Percentiles rank a stretch among this genome's conserved stretches.
Evolutionary conservation across 2,113 vertebrate genomes (phyloP).

Genomic region (Antigone vipio): DNA sequence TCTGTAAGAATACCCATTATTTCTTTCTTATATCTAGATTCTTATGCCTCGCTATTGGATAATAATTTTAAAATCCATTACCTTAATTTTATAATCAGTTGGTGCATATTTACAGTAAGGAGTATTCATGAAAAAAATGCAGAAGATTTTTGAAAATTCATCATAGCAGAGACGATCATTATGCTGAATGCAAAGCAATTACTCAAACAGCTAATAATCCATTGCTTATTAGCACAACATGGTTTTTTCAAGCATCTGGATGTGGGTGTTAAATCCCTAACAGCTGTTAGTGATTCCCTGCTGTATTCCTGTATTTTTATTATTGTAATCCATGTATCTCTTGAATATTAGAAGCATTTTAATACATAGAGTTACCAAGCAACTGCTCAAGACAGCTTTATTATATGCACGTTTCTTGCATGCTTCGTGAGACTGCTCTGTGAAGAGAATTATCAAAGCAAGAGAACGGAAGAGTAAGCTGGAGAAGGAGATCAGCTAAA

Average conservation of each 20-base stretch:
- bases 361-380: conserved; percentile 35
- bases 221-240: conserved; percentile 5
- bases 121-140: background rate
- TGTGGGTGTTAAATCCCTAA: conserved; percentile 38
- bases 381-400: conserved; percentile 28
- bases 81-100: background rate
- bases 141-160: background rate
- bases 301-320: conserved; percentile 14
- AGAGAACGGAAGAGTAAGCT: background rate
- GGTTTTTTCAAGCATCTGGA: conserved; percentile 33
- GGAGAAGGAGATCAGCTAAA: background rate
- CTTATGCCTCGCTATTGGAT: background rate
- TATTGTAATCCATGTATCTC: conserved; percentile 11
- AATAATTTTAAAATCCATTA: background rate
- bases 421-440: background rate
- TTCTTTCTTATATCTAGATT: background rate
- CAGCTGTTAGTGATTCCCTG: conserved; percentile 49
- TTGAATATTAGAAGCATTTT: conserved; percentile 36
- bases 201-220: conserved; percentile 18
- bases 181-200: conserved; percentile 7
- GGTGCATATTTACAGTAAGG: background rate
- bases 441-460: conserved; percentile 2
- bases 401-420: background rate
- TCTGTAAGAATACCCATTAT: background rate
- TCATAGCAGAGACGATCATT: background rate